A percentile compares a stretch with the other conserved stretches of the same genome.
These are phyloP conservation scores for cat (Felis catus) DNA, from an alignment of 2,113 vertebrate species.

Conservation along the genomic window F.catus_Fca126_mat1.0 CM031418.1:102182001-102182500, in stretches of 20 bases:
- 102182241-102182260: neutral
- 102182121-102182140: neutral
- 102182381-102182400: neutral
- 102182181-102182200: neutral
- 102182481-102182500: neutral
- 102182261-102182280: neutral
- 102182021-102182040: neutral
- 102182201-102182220: neutral
- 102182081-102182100: neutral
- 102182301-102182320: neutral
- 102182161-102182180: neutral
- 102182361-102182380: neutral
- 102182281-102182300: neutral
- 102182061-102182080: neutral
- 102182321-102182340: neutral
- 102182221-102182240: neutral
- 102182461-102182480: neutral
- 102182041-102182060: neutral
- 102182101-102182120: neutral
- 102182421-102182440: neutral
- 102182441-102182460: neutral
- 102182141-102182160: neutral
- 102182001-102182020: neutral
- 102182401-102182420: neutral
- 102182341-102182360: neutral